Evolutionary conservation across 1,140 invertebrate genomes (phyloP).

Genomic region (Hylyphantes graminicola): DNA sequence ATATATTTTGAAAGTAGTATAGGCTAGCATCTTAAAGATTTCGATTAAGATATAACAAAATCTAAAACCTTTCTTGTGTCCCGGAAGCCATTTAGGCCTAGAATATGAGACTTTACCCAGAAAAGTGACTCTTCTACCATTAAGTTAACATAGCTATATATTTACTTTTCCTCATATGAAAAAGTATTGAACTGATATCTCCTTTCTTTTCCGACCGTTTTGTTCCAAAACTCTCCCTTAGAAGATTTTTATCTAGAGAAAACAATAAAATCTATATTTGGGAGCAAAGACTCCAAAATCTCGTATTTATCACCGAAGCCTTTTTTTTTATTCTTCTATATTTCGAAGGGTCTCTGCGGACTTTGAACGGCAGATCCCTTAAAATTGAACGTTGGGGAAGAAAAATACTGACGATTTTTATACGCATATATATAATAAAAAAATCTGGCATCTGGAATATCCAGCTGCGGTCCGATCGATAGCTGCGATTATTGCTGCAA

Average conservation of each 20-base stretch:
- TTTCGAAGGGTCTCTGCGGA: slow-evolving; percentile 9
- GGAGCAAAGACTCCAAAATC: slow-evolving; percentile 26
- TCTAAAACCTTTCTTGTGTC: no score
- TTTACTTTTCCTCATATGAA: no score
- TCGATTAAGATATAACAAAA: no score
- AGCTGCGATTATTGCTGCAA: slow-evolving; percentile 34
- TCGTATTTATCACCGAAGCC: slow-evolving; percentile 39
- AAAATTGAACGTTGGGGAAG: slow-evolving; percentile 6
- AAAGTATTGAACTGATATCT: no score
- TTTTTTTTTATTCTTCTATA: slow-evolving; percentile 17
- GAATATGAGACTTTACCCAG: no score
- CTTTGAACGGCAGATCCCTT: neutral
- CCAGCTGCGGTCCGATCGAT: slow-evolving; percentile 23
- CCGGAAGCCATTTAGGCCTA: no score
- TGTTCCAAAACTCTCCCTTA: no score
- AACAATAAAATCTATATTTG: slow-evolving; percentile 31
- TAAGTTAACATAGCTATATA: no score
- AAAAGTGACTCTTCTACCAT: no score
- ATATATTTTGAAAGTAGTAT: no score
- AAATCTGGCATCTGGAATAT: slow-evolving; percentile 28
- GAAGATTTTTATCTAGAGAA: neutral
- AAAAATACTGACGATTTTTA: slow-evolving; percentile 11
- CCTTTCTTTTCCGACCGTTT: no score
- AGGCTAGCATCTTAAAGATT: no score
- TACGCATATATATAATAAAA: slow-evolving; percentile 27